Base-by-base conservation (phyloP, 2,113 vertebrate genomes). In the Cervus canadensis region DNA sequence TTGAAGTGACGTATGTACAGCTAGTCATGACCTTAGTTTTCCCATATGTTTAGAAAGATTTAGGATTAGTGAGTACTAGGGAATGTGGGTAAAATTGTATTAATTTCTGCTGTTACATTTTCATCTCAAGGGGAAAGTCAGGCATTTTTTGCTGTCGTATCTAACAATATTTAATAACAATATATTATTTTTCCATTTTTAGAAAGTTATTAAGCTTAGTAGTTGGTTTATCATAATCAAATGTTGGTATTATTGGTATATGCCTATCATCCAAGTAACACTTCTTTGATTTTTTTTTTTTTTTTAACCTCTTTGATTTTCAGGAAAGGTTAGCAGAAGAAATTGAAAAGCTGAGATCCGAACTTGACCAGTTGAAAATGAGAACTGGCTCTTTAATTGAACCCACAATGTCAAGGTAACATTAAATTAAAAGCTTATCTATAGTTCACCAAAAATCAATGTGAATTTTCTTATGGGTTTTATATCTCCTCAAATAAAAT, bases 281-380 rank as follows among this genome's bases (percentile, higher is more conserved):
- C n/a, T 88, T 40, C 8, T 95, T 98, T 98, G 19, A 84, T 86
- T 93, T 97, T 95, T 40, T 40, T 40, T 40, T 40, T 40, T 40
- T 40, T 40, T 40, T 40, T 40, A 40, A 40, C n/a, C 89, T 40
- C 8, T 95, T 98, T 98, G 19, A 84, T 86, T 93, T 97, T 95
- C 98, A 99, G 99, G 99, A 99, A 94, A 99, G 99, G 97, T 99
- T 99, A 98, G 99, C 99, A 0, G 99, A 99, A 94, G 99, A 99
- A 99, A 99, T 99, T 83, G 99, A 99, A 96, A 99, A 99, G 95
- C 98, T 99, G 98, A 99, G 99, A 98, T 99, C 98, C 52, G 99
- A 99, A 98, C 98, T 99, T 97, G 99, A 99, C 96, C 99, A 99
- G 97, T 98, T 99, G 99, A 99, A 99, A 98, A 90, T 99, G 98